A percentile compares a stretch with the other conserved stretches of the same genome.
These are phyloP conservation scores for Okamejei kenojei DNA, from an alignment of 2,797 vertebrate species.

Conservation along the genomic window DNA sequence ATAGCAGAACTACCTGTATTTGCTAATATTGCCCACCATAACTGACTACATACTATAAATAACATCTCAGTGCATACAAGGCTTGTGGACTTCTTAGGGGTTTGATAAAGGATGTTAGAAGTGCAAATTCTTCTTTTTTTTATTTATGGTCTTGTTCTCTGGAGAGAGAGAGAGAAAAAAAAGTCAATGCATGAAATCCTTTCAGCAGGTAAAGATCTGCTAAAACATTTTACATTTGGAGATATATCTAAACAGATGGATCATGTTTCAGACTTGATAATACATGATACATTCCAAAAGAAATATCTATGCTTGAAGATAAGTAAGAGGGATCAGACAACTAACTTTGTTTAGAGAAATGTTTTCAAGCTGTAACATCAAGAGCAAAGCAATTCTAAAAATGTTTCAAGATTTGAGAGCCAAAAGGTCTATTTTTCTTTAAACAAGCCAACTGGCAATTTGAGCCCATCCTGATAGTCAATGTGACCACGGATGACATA, in stretches of 20 bases:
- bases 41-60: background rate
- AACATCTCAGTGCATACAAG: background rate
- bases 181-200: background rate
- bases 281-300: background rate
- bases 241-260: background rate
- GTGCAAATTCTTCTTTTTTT: background rate
- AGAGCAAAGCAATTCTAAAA: background rate
- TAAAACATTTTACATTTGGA: background rate
- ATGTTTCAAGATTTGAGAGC: background rate
- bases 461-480: too few species aligned
- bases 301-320: background rate
- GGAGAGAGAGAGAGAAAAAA: background rate
- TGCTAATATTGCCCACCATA: background rate
- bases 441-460: background rate
- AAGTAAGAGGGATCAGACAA: background rate
- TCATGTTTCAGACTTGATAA: background rate
- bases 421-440: background rate
- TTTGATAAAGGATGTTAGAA: background rate
- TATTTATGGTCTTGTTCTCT: background rate
- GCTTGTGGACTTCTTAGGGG: background rate
- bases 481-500: too few species aligned
- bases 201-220: background rate
- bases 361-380: background rate
- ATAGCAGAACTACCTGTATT: background rate
- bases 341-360: background rate